Evolutionary conservation across 1,140 invertebrate genomes (phyloP).

Genomic region (Eubasilissa regina): DNA sequence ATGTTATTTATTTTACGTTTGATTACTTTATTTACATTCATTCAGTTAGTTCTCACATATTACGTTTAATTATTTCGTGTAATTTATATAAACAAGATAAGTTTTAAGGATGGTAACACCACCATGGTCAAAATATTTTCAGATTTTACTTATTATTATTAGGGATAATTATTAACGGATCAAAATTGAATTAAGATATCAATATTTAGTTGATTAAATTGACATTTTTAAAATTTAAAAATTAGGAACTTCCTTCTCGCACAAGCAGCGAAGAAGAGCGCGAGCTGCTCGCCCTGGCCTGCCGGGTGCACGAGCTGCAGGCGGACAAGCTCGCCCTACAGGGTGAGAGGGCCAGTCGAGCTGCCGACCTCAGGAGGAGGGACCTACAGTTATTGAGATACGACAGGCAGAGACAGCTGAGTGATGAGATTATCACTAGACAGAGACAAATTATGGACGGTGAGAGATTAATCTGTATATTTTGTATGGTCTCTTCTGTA

Average conservation of each 20-base stretch:
- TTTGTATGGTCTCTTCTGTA: too few species aligned
- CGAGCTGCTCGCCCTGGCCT: conserved; percentile 87
- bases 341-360: conserved; percentile 86
- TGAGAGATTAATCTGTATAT: conserved; percentile 64
- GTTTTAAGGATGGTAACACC: too few species aligned
- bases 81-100: too few species aligned
- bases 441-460: conserved; percentile 91
- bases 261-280: conserved; percentile 90
- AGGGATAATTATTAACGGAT: too few species aligned
- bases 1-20: too few species aligned
- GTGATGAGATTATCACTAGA: conserved; percentile 92
- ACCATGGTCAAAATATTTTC: too few species aligned
- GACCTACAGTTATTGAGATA: conserved; percentile 89
- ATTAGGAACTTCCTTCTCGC: conserved; percentile 85
- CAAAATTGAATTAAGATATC: not conserved
- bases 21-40: too few species aligned
- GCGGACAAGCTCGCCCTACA: conserved; percentile 93
- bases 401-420: conserved; percentile 87
- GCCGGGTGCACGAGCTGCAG: conserved; percentile 91
- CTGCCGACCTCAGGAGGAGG: conserved; percentile 87
- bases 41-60: too few species aligned
- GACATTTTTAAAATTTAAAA: not conserved
- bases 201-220: not conserved
- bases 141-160: too few species aligned
- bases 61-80: too few species aligned